Percentiles rank a stretch among this genome's conserved stretches.
phyloP scores from a whole-genome alignment of 92 coral and sea anemone genomes.

The Virgularia gustaviana region DNA sequence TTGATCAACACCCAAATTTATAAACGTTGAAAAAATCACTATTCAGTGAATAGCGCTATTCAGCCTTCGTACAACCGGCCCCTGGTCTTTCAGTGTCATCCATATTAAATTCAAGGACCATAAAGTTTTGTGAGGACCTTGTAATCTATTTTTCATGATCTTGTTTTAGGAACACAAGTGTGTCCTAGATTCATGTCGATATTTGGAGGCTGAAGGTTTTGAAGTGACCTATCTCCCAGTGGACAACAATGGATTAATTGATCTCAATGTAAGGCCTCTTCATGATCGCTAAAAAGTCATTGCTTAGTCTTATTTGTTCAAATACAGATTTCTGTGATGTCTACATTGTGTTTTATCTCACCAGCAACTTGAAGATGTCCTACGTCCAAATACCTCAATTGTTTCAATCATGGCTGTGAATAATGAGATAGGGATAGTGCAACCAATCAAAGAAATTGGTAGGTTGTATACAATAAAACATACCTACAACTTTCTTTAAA shows the following conservation, averaged over 20 bases:
- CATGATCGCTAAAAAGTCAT: too few species aligned
- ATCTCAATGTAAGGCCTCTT: constrained; percentile 62
- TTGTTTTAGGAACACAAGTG: constrained; percentile 87
- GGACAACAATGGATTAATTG: constrained; percentile 77
- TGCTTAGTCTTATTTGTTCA: background rate
- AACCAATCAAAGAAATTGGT: constrained; percentile 89
- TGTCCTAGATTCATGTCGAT: constrained; percentile 96
- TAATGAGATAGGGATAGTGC: constrained; percentile 91
- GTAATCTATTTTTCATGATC: background rate
- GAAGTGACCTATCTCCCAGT: constrained; percentile 88
- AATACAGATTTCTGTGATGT: background rate
- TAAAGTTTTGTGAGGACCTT: background rate
- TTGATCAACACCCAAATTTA: background rate
- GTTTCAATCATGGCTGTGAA: constrained; percentile 88
- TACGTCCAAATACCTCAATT: constrained; percentile 85
- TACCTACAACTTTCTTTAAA: background rate
- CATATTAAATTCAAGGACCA: background rate
- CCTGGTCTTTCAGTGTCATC: background rate
- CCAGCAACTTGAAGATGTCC: constrained; percentile 73
- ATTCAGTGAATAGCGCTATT: too few species aligned
- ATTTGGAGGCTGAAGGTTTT: constrained; percentile 90
- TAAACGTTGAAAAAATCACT: too few species aligned
- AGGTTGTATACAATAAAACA: background rate
- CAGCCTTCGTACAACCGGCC: too few species aligned
- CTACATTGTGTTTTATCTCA: background rate